Base-by-base conservation (phyloP, 2,113 vertebrate species). In the Oceanodroma tethys region DNA sequence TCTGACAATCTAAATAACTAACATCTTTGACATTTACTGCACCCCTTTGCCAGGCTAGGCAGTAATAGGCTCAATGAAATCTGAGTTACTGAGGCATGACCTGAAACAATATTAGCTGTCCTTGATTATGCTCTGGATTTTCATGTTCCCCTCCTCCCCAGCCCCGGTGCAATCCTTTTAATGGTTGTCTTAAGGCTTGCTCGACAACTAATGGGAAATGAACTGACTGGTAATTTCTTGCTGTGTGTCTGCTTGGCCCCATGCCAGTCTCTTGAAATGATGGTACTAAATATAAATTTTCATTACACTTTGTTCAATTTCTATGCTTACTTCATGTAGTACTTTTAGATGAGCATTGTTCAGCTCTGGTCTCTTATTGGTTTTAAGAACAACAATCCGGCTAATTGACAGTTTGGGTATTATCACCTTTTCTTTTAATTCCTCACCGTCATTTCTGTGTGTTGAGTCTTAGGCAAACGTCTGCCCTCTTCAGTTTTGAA, bases 161-260 rank as follows among this genome's bases (percentile, higher is more conserved):
- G 89, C 84, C 93, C 90, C 71, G 2, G 85, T 95, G 94, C 95
- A 94, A 97, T 93, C 94, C 91, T 91, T 82, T 95, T 95, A 96
- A 94, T 85, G 91, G 93, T 96, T 95, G 95, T 97, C 91, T 90
- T 90, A 86, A 90, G 93, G 81, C 87, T 95, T 93, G 84, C 96
- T 97, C 13, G 25, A 96, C 94, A 97, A 52, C 95, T 97, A 97
- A 96, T 97, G 96, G 96, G 90, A 97, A 95, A 96, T 81, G 88
- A 95, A 97, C 88, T 90, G 92, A 93, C 92, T 93, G 62, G 71
- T 95, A 94, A 96, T 96, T 96, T 96, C 58, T 84, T 94, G 83
- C 95, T 79, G 81, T 81, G 81, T 73, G 65, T 72, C 95, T 96
- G 90, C 66, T 72, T 94, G 88, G 87, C 72, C 78, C 90, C 95